These are phyloP conservation scores for Notospermus geniculatus DNA, from an alignment of 1,140 invertebrate species.

Conservation along the genomic window DNA sequence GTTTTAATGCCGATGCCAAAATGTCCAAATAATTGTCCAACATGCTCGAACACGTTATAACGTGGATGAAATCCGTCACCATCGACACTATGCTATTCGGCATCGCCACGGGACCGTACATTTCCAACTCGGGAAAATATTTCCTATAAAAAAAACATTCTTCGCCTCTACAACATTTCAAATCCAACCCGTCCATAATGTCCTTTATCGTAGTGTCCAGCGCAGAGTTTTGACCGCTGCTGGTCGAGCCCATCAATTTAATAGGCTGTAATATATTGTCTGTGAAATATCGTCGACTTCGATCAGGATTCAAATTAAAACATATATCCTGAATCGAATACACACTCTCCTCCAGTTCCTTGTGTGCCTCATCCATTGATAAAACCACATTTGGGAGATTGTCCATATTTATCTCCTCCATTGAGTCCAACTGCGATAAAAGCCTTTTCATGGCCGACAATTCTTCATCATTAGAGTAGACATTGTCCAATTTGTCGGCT, in stretches of 20 bases:
- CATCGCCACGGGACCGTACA: slow-evolving; percentile 8
- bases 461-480: slow-evolving; percentile 4
- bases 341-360: slow-evolving; percentile 4
- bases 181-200: slow-evolving; percentile 4
- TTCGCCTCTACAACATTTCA: slow-evolving; percentile 10
- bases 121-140: slow-evolving; percentile 5
- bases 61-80: slow-evolving; percentile 5
- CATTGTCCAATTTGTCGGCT: slow-evolving; percentile 2
- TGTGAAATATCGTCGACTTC: slow-evolving; percentile 3
- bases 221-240: neutral
- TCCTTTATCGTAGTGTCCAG: neutral
- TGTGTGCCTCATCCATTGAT: slow-evolving; percentile 7
- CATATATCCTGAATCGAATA: slow-evolving; percentile 2
- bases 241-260: slow-evolving; percentile 7
- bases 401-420: slow-evolving; percentile 8
- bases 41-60: neutral
- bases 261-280: slow-evolving; percentile 9
- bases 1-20: neutral
- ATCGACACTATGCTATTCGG: slow-evolving; percentile 2
- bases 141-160: slow-evolving; percentile 10
- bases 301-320: slow-evolving; percentile 7
- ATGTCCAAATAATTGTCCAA: slow-evolving; percentile 8
- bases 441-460: neutral
- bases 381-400: slow-evolving; percentile 7
- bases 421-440: slow-evolving; percentile 3